Base-by-base conservation (phyloP, 2,888 invertebrate genomes). In the Lepidonotus clava region DNA sequence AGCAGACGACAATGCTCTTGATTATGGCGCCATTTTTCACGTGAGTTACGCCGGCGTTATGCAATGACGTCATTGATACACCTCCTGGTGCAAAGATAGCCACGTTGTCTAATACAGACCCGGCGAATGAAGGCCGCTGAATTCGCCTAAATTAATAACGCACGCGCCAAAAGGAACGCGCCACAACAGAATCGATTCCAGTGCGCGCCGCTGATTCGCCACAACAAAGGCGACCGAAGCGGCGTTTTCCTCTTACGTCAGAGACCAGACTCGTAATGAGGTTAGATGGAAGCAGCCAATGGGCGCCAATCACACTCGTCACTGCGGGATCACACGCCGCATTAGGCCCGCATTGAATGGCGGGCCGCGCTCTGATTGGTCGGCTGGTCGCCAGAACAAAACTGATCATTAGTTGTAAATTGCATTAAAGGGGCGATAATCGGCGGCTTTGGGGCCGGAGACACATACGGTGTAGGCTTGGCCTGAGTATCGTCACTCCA, bases 341-440 rank as follows among this genome's bases (percentile, higher is more conserved):
- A 76, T 76, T 76, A 76, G 76, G 76, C 28, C 76, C 76, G 76
- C 76, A 76, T 76, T 76, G 38, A 76, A 76, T 76, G 76, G n/a
- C 21, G n/a, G 4, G 76, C 76, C 14, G 76, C 32, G 76, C 36
- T 14, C 41, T 76, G 38, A 76, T 76, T 76, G 76, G 76, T 76
- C 76, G 76, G 38, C 76, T 6, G 38, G 34, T 40, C 36, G 41
- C 76, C 76, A 76, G 76, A 40, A 76, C 76, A 76, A 76, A 76
- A 76, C 76, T 76, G 76, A 76, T 76, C 76, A 76, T 76, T 76
- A 76, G 76, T 36, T 40, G 38, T 40, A 76, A 76, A 76, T 76
- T 76, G 76, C 41, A 76, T 76, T 76, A 76, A 76, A 80, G 80
- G 46, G 80, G 41, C 5, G 80, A 46, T 80, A 46, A 80, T 46